These are phyloP conservation scores for Tetropium fuscum DNA, from an alignment of 2,888 invertebrate species.

Conservation along the genomic window DNA sequence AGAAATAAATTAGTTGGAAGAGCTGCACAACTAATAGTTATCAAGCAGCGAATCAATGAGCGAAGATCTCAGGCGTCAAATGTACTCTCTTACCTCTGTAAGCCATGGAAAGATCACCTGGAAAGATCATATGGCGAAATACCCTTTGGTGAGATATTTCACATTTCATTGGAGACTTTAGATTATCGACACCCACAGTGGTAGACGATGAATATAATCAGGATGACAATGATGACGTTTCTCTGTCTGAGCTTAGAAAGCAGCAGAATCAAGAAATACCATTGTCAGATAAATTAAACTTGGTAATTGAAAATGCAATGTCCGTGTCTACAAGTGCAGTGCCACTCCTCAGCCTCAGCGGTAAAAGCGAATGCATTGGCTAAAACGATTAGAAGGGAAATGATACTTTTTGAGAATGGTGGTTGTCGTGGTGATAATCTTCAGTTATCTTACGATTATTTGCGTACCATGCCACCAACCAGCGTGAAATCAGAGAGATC, in stretches of 20 bases:
- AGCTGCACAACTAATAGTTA: too few species aligned
- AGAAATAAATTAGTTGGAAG: too few species aligned
- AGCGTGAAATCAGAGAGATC: not conserved
- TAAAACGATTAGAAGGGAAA: constrained; percentile 13
- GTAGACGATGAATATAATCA: too few species aligned
- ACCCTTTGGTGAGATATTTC: too few species aligned
- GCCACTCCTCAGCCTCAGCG: not conserved
- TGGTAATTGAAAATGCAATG: constrained; percentile 1
- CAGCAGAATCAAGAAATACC: not conserved
- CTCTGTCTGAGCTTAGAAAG: not conserved
- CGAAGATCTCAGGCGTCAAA: too few species aligned
- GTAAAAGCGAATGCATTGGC: constrained; percentile 1
- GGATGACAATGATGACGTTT: not conserved
- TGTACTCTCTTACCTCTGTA: too few species aligned
- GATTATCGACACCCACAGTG: too few species aligned
- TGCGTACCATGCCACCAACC: not conserved
- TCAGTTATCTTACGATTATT: constrained; percentile 1
- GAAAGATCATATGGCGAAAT: too few species aligned
- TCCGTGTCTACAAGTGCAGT: constrained; percentile 2
- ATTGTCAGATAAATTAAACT: constrained; percentile 11
- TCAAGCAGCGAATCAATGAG: too few species aligned
- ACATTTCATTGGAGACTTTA: too few species aligned
- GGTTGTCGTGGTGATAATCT: not conserved
- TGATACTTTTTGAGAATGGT: constrained; percentile 13
- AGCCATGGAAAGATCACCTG: too few species aligned